These are phyloP conservation scores for Gnatocerus cornutus DNA, from an alignment of 2,888 invertebrate genomes.

Conservation along the genomic window DNA sequence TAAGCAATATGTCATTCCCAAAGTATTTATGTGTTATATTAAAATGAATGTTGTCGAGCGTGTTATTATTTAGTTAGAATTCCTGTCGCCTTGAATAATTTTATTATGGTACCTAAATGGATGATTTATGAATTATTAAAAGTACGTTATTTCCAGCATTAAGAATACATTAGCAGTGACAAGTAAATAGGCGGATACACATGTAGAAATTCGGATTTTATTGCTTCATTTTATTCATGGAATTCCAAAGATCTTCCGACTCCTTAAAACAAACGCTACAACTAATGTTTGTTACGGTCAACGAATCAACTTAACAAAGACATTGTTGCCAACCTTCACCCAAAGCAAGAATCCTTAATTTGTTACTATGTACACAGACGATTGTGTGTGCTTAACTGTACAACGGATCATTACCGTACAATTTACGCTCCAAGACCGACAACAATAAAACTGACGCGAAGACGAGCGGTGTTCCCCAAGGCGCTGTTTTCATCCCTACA, in stretches of 20 bases:
- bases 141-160: slow-evolving; percentile 39
- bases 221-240: slow-evolving; percentile 24
- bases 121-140: slow-evolving; percentile 42
- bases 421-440: too few species aligned
- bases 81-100: slow-evolving; percentile 41
- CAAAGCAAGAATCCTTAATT: slow-evolving; percentile 40
- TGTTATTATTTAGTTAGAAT: slow-evolving; percentile 41
- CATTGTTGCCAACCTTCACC: slow-evolving; percentile 33
- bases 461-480: too few species aligned
- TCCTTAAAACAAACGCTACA: background rate
- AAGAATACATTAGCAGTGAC: slow-evolving; percentile 31
- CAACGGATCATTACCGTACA: background rate
- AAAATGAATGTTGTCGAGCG: slow-evolving; percentile 29
- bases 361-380: slow-evolving; percentile 40
- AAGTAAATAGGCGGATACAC: slow-evolving; percentile 22
- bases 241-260: slow-evolving; percentile 1
- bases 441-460: too few species aligned
- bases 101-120: slow-evolving; percentile 39
- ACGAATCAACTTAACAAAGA: background rate
- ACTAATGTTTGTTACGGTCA: slow-evolving; percentile 2
- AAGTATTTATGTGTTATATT: slow-evolving; percentile 32
- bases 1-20: slow-evolving; percentile 31
- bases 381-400: slow-evolving; percentile 38
- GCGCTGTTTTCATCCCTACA: too few species aligned
- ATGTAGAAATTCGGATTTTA: slow-evolving; percentile 24